These are phyloP conservation scores for Leptopilina drosophilae DNA, from an alignment of 2,888 invertebrate species.

Conservation along the genomic window DNA sequence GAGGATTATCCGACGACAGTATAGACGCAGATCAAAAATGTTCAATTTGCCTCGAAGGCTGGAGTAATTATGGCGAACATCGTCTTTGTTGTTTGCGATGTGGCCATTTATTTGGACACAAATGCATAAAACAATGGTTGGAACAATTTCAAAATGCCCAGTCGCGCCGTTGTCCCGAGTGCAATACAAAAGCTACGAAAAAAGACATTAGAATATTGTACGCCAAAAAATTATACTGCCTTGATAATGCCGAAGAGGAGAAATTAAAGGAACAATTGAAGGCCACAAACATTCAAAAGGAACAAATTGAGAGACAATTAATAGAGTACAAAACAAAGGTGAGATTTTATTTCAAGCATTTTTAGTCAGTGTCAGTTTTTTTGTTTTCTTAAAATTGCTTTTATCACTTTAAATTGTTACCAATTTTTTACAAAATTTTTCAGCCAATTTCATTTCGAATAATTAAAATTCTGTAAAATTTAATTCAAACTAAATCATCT, in stretches of 20 bases:
- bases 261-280: slow-evolving; percentile 74
- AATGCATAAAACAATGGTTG: slow-evolving; percentile 89
- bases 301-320: slow-evolving; percentile 78
- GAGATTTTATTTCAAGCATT: slow-evolving; percentile 58
- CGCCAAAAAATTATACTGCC: slow-evolving; percentile 85
- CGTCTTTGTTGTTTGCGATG: slow-evolving; percentile 92
- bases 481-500: too few relatives aligned
- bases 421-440: too few relatives aligned
- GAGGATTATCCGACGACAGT: slow-evolving; percentile 40
- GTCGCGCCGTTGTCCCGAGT: slow-evolving; percentile 90
- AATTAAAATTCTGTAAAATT: too few relatives aligned
- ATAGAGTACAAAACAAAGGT: slow-evolving; percentile 80
- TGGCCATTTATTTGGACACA: slow-evolving; percentile 93
- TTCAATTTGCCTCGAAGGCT: slow-evolving; percentile 92
- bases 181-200: slow-evolving; percentile 85
- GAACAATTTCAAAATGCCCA: slow-evolving; percentile 77
- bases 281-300: slow-evolving; percentile 42
- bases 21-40: slow-evolving; percentile 77
- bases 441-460: too few relatives aligned
- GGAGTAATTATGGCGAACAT: slow-evolving; percentile 92
- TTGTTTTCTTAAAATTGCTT: too few relatives aligned
- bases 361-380: too few relatives aligned
- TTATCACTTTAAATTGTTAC: too few relatives aligned
- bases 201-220: slow-evolving; percentile 89
- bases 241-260: slow-evolving; percentile 89